phyloP scores from a whole-genome alignment of 2,113 vertebrate genomes.

The Dascyllus trimaculatus region DNA sequence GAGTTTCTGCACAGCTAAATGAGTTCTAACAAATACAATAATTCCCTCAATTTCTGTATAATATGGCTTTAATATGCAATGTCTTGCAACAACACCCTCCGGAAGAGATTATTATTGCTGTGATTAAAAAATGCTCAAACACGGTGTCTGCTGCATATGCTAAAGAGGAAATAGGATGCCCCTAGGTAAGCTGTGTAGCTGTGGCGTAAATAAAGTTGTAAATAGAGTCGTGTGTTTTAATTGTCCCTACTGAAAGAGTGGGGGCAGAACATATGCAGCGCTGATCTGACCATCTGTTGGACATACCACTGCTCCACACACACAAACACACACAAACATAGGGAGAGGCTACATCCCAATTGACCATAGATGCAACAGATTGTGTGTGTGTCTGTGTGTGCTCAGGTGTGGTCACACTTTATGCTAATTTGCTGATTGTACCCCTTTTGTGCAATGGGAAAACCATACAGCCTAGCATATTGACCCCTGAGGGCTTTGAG shows the following conservation, averaged over 20 bases:
- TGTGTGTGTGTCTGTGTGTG: slow-evolving; percentile 27
- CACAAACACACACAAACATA: not conserved
- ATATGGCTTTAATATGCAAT: slow-evolving; percentile 21
- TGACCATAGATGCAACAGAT: slow-evolving; percentile 39
- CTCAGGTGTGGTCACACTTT: slow-evolving; percentile 27
- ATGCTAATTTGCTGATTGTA: slow-evolving; percentile 28
- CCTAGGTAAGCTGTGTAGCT: slow-evolving; percentile 11
- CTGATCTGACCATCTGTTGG: slow-evolving; percentile 63
- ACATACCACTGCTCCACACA: slow-evolving; percentile 4
- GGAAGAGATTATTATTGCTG: slow-evolving; percentile 18
- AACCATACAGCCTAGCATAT: slow-evolving; percentile 1
- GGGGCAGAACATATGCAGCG: slow-evolving; percentile 55
- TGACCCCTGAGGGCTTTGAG: slow-evolving; percentile 9
- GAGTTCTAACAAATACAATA: not conserved
- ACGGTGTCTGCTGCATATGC: not conserved
- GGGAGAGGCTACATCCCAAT: not conserved
- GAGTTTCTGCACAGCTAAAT: not conserved
- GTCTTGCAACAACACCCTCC: slow-evolving; percentile 25
- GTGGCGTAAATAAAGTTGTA: slow-evolving; percentile 5
- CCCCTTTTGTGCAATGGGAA: slow-evolving; percentile 27
- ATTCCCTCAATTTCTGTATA: not conserved
- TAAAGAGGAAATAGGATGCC: not conserved
- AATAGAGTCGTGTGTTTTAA: slow-evolving; percentile 33
- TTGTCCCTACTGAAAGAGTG: slow-evolving; percentile 19
- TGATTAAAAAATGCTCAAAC: slow-evolving; percentile 5